Conservation (phyloP, 2,113 vertebrate species). For the Mastomys natalensis region DNA sequence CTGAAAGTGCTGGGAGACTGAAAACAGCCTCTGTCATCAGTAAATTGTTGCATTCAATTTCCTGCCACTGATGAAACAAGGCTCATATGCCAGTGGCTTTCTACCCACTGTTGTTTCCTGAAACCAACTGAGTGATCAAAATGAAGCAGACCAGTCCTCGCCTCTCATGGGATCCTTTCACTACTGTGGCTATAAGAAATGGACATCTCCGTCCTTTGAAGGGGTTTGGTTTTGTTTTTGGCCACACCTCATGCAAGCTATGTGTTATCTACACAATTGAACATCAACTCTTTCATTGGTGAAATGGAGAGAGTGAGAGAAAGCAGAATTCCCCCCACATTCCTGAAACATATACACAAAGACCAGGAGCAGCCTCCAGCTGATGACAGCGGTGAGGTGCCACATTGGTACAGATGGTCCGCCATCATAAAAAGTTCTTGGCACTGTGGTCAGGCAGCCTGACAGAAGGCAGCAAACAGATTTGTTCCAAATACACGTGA, state of each 20-base stretch:
- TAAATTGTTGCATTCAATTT: background rate
- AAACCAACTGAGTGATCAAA: background rate
- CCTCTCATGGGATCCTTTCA: background rate
- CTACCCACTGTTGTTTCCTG: background rate
- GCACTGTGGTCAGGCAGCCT: slow-evolving; percentile 46
- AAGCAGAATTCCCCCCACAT: background rate
- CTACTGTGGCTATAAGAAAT: background rate
- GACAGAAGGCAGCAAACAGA: slow-evolving; percentile 68
- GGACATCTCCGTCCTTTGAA: background rate
- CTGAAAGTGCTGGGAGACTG: slow-evolving; percentile 4
- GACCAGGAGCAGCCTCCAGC: background rate
- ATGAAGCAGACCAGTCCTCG: background rate
- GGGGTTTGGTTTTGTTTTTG: background rate
- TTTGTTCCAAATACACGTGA: slow-evolving; percentile 67
- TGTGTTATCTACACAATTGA: slow-evolving; percentile 6
- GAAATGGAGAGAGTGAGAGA: slow-evolving; percentile 23
- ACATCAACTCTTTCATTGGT: background rate
- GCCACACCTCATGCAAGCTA: background rate
- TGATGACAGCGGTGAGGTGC: slow-evolving; percentile 6
- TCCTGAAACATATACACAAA: background rate
- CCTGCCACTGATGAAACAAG: background rate
- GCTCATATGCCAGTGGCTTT: background rate
- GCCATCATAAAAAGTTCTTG: slow-evolving; percentile 53
- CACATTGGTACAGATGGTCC: slow-evolving; percentile 50
- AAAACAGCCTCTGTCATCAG: background rate